Base-by-base conservation (phyloP, 2,888 invertebrate species). In the Cheilosia pagana region DNA sequence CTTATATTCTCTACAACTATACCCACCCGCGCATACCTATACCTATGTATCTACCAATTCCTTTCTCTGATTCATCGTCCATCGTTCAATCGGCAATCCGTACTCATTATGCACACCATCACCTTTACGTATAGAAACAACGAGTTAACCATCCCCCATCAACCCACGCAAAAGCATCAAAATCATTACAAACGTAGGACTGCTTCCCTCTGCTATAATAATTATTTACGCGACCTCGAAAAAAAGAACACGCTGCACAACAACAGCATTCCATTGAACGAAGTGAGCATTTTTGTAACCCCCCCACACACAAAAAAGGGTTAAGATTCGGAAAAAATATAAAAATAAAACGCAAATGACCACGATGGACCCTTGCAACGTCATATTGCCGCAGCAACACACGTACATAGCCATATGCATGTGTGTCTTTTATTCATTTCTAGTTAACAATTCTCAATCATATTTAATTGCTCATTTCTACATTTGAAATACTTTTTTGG, bases 391-490 rank as follows among this genome's bases (percentile, higher is more conserved):
- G 14, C 14, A 41, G 39, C 35, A 35, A 6, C 39, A 35, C 41
- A 48, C 28, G 52, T 70, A 63, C 57, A 43, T 70, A 14, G 7
- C 71, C 70, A 35, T 4, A 74, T 75, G 71, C 71, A 75, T 81
- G 81, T 81, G 60, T 70, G 68, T 60, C 35, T 60, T 81, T 79
- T 75, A 76, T 70, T 75, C 71, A 48, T 81, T 79, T 85, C 85
- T 85, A 85, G 81, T 81, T 82, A 81, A 85, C 75, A 81, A 81
- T 81, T 75, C 81, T 85, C 85, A 85, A 85, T 85, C 75, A 85
- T 81, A 85, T 85, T 85, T 85, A 81, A 85, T 85, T 85, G 85
- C 85, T 85, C 81, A 85, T 85, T 85, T 85, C 81, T 81, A 60
- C 71, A 85, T 85, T 85, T 70, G 81, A 55, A 78, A 62, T 68